Evolutionary conservation across 2,888 invertebrate species (phyloP), one percentile per base, ranked within the genome.

Genomic region (Uloborus plumipes): DNA sequence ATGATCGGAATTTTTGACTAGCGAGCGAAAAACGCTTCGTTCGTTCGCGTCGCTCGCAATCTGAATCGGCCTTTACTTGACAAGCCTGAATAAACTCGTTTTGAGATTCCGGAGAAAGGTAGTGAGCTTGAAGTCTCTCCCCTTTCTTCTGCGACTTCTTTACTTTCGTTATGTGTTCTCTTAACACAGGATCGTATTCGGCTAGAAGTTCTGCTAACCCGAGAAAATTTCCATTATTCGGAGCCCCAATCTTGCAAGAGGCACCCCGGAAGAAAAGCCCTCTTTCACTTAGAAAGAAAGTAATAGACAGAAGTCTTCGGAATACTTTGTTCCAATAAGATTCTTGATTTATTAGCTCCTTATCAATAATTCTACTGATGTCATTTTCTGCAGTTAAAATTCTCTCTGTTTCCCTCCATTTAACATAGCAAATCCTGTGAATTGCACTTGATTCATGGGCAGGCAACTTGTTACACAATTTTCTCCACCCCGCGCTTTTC

Each of bases 141-240:
- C 16, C 49, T 4, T 49, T 49, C 18, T 49, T 22, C 31, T 66
- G 66, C 31, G 66, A 49, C 18, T 66, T 49, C 18, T 66, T 66
- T 9, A 66, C 66, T 66, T 66, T 31, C 0, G 18, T 47, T 31
- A 66, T 14, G 49, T 66, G 47, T 47, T 66, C 66, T 3, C 31
- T n/a, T 15, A 66, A 31, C 13, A 66, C 14, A 47, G 66, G 66
- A 47, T 66, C 18, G n/a, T 18, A 66, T 47, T 49, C 16, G n/a
- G n/a, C n/a, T 7, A 65, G n/a, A 16, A 65, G n/a, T 26, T 65
- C 66, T 47, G 49, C 14, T 16, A 66, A 13, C 6, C 47, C 47
- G 16, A 66, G 22, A 66, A 66, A 66, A 47, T 66, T 66, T 11
- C 49, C 65, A 65, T 65, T 66, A 18, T 49, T n/a, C 1, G 39